Evolutionary conservation across 2,113 vertebrate species (phyloP).

Genomic region (Paraplagusia blochii): DNA sequence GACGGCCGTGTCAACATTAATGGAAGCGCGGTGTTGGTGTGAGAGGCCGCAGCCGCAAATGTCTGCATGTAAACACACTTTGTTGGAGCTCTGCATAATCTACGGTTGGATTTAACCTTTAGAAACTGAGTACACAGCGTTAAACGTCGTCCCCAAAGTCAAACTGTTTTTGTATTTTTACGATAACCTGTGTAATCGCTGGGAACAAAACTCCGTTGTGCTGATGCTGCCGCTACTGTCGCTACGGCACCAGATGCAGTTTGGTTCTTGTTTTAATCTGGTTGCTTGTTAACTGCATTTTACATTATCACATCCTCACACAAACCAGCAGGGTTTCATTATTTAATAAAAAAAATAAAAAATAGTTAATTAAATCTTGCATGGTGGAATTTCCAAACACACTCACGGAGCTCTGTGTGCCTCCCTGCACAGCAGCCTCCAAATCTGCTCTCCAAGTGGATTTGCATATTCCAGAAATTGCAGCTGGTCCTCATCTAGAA

Average conservation of each 20-base stretch:
- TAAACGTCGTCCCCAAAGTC: too few species aligned
- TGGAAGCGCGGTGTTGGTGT: constrained; percentile 4
- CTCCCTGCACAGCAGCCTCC: constrained; percentile 1
- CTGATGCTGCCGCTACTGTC: background rate
- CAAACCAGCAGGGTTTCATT: constrained; percentile 2
- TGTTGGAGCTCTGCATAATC: too few species aligned
- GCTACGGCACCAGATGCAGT: background rate
- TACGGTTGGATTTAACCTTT: too few species aligned
- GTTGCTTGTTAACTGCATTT: background rate
- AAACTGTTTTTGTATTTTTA: too few species aligned
- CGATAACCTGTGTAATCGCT: too few species aligned
- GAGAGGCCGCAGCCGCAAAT: constrained; percentile 6
- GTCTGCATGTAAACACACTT: constrained; percentile 2
- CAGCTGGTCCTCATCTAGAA: background rate
- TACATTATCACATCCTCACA: background rate
- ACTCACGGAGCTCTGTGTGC: background rate
- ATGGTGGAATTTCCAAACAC: constrained; percentile 16
- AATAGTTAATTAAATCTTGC: constrained; percentile 17
- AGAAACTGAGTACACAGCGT: too few species aligned
- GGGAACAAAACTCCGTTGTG: too few species aligned
- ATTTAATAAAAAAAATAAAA: constrained; percentile 12
- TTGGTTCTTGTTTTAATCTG: constrained; percentile 4
- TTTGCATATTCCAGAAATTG: constrained; percentile 14
- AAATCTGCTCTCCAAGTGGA: constrained; percentile 10
- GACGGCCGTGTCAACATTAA: constrained; percentile 28